Percentiles rank a stretch among this genome's conserved stretches.
Evolutionary conservation across 1,140 invertebrate genomes (phyloP).

Genomic region (Tigriopus japonicus): DNA sequence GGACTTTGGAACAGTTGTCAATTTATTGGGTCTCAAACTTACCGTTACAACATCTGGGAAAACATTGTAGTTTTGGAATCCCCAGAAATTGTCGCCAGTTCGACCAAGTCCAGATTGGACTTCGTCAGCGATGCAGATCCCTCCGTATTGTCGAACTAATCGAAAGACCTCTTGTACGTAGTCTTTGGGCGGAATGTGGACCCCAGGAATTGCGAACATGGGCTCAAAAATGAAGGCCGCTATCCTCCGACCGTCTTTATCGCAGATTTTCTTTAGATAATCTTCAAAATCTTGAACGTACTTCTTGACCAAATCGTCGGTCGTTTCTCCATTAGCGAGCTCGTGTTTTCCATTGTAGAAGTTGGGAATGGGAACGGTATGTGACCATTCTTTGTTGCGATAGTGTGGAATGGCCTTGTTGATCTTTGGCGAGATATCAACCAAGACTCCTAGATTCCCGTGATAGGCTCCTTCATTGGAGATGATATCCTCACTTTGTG

Average conservation of each 20-base stretch:
- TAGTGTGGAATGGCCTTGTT: constrained; percentile 22
- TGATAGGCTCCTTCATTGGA: constrained; percentile 42
- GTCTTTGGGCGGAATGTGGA: constrained; percentile 33
- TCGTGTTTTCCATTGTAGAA: constrained; percentile 26
- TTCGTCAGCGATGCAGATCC: constrained; percentile 41
- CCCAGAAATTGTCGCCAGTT: constrained; percentile 38
- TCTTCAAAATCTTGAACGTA: not conserved
- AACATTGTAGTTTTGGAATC: constrained; percentile 28
- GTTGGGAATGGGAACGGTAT: constrained; percentile 40
- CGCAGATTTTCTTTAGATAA: not conserved
- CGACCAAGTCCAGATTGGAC: constrained; percentile 42
- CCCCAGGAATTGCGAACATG: constrained; percentile 39
- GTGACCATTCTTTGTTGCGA: constrained; percentile 31
- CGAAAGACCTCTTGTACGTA: constrained; percentile 28
- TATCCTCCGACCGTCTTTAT: constrained; percentile 24
- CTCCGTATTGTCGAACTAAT: constrained; percentile 32
- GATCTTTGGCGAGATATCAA: constrained; percentile 39
- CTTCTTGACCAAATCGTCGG: not conserved
- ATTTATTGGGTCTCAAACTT: not conserved
- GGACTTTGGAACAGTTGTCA: not conserved
- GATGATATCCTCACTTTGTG: constrained; percentile 34
- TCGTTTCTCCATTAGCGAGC: not conserved
- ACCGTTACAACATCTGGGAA: constrained; percentile 36
- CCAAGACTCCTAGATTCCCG: constrained; percentile 33
- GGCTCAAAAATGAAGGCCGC: constrained; percentile 35